These are phyloP conservation scores for Monarcha castaneiventris DNA, from an alignment of 2,113 vertebrate species.

Conservation along the genomic window DNA sequence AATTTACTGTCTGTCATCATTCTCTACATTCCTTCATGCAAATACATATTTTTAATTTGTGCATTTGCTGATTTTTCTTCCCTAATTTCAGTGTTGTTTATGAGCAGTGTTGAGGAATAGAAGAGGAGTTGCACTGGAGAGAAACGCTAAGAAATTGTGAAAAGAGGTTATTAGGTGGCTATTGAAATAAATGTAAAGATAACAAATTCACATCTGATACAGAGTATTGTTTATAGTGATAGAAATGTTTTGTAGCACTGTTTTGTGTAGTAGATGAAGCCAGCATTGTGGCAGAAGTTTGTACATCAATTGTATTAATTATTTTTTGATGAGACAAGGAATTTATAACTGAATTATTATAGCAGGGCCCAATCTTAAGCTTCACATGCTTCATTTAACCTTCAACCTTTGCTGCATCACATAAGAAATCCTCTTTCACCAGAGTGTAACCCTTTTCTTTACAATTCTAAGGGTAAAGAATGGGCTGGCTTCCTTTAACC, in stretches of 20 bases:
- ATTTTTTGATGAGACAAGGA: neutral
- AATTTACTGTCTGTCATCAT: neutral
- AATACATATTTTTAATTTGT: neutral
- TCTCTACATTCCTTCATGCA: neutral
- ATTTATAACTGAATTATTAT: neutral
- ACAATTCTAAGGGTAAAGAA: neutral
- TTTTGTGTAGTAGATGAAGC: neutral
- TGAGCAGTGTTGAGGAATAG: neutral
- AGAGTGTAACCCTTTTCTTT: neutral
- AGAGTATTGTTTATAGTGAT: neutral
- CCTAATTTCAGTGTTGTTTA: neutral
- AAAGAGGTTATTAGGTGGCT: neutral
- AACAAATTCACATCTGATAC: neutral
- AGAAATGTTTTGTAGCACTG: neutral
- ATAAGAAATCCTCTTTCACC: neutral
- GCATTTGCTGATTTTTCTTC: neutral
- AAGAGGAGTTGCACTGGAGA: neutral
- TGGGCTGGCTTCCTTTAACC: neutral
- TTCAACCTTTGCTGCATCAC: neutral
- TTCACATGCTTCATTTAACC: neutral
- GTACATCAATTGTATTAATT: neutral
- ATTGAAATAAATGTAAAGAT: neutral
- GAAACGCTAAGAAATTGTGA: neutral
- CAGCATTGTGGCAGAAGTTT: neutral
- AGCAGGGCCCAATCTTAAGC: neutral